Evolutionary conservation across 2,888 invertebrate genomes (phyloP).

Genomic region (Salpingus planirostris): DNA sequence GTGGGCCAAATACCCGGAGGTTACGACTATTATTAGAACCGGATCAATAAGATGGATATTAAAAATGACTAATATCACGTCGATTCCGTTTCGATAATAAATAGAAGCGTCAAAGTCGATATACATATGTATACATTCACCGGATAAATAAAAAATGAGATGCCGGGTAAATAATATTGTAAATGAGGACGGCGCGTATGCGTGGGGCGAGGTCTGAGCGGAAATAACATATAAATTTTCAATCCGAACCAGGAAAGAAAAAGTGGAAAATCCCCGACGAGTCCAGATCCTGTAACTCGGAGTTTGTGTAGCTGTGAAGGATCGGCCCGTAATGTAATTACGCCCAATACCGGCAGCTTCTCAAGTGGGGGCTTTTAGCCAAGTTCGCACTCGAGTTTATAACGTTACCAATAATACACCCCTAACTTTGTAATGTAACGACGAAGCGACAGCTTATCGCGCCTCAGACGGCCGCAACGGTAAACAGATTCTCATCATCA

Average conservation of each 20-base stretch:
- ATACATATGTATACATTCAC: too few species aligned
- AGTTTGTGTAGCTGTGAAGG: conserved; percentile 25
- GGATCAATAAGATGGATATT: too few species aligned
- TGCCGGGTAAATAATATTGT: too few species aligned
- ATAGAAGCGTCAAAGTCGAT: too few species aligned
- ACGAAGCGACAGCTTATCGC: conserved; percentile 5
- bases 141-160: too few species aligned
- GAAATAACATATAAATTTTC: conserved; percentile 27
- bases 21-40: too few species aligned
- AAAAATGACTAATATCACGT: too few species aligned
- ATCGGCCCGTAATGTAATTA: conserved; percentile 35
- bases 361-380: conserved; percentile 35
- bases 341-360: conserved; percentile 30
- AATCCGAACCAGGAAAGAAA: conserved; percentile 25
- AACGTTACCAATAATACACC: conserved; percentile 35
- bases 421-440: conserved; percentile 25
- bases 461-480: conserved; percentile 8
- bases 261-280: conserved; percentile 20
- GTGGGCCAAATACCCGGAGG: too few species aligned
- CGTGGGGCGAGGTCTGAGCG: conserved; percentile 12
- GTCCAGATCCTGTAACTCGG: conserved; percentile 19
- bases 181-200: too few species aligned
- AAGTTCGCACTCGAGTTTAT: conserved; percentile 36
- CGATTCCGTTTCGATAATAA: too few species aligned
- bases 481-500: conserved; percentile 8